A percentile compares a stretch with the other conserved stretches of the same genome.
Evolutionary conservation across 2,797 vertebrate species (phyloP).

Genomic region (Platyrinchus mystaceus): DNA sequence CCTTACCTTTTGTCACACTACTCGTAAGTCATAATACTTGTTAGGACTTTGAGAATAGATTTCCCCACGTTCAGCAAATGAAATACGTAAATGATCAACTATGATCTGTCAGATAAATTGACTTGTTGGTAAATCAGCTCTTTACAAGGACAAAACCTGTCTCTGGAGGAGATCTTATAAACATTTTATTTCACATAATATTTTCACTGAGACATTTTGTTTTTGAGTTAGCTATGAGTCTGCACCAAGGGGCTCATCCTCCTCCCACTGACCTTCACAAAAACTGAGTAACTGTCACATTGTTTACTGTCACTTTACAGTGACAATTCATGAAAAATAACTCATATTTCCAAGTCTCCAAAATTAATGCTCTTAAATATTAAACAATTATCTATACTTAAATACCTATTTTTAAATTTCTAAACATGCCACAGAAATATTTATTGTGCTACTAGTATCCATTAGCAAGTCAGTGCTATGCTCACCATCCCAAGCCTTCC

Average conservation of each 20-base stretch:
- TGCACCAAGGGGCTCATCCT: neutral
- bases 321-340: neutral
- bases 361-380: neutral
- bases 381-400: neutral
- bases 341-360: neutral
- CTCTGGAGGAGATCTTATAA: neutral
- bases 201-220: neutral
- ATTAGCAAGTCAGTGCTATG: neutral
- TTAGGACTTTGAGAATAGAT: neutral
- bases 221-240: neutral
- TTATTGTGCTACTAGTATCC: neutral
- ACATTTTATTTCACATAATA: neutral
- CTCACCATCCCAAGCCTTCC: neutral
- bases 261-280: neutral
- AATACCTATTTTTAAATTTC: neutral
- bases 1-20: neutral
- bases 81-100: neutral
- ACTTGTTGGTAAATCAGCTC: neutral
- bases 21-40: neutral
- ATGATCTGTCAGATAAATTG: neutral
- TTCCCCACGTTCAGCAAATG: neutral
- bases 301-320: neutral
- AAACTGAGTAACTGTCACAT: neutral
- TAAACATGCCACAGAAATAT: neutral
- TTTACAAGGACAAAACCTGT: neutral